Percentiles rank a stretch among this genome's conserved stretches.
These are phyloP conservation scores for Anguilla obscura DNA, from an alignment of 2,797 vertebrate species.

Conservation along the genomic window DNA sequence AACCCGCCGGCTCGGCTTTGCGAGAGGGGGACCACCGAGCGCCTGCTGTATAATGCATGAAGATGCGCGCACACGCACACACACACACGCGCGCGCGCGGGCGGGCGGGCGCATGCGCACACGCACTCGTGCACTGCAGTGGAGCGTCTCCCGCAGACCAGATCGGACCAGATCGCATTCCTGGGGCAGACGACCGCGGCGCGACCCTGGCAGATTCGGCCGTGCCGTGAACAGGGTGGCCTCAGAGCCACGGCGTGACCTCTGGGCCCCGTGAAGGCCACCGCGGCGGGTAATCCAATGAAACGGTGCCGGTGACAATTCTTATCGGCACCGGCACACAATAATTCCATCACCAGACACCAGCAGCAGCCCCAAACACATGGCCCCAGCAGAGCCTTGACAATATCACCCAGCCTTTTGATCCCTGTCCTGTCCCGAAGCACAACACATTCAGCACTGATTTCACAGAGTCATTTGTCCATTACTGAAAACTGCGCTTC, in stretches of 20 bases:
- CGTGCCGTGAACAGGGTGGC: background rate
- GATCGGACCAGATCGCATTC: conserved; percentile 66
- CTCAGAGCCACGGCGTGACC: background rate
- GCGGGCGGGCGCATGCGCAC: background rate
- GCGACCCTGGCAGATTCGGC: conserved; percentile 27
- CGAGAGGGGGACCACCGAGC: conserved; percentile 48
- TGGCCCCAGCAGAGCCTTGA: conserved; percentile 26
- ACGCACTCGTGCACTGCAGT: conserved; percentile 47
- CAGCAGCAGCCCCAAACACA: conserved; percentile 20
- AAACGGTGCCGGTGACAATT: background rate
- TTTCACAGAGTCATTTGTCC: background rate
- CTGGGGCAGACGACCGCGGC: conserved; percentile 43
- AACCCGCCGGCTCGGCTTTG: conserved; percentile 38
- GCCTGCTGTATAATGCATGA: conserved; percentile 53
- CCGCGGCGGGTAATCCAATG: background rate
- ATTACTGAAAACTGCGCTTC: background rate
- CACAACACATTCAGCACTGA: background rate
- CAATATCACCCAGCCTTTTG: conserved; percentile 16
- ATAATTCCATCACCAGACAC: background rate
- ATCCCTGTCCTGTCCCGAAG: conserved; percentile 34
- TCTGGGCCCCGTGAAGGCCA: background rate
- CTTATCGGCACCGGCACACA: background rate
- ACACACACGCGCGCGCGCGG: background rate
- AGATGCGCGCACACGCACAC: conserved; percentile 27
- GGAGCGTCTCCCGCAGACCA: conserved; percentile 52